These are phyloP conservation scores for Idris sp. DNA, from an alignment of 1,140 invertebrate species.

Conservation along the genomic window DNA sequence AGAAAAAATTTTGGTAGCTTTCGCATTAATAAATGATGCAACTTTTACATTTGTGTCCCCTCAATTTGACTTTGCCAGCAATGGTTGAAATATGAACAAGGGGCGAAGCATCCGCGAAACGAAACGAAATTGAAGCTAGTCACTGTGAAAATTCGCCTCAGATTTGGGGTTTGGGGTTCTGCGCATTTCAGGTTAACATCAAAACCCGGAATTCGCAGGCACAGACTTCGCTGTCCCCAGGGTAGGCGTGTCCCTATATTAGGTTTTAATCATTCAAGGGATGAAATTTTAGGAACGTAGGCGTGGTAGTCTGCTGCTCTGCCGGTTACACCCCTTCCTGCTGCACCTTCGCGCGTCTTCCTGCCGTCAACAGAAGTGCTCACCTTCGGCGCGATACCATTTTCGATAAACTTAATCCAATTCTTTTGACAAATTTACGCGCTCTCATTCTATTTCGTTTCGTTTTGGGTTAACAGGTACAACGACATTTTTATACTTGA, in stretches of 20 bases:
- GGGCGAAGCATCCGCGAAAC: constrained; percentile 39
- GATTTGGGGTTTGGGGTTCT: constrained; percentile 59
- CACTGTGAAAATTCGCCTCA: constrained; percentile 67
- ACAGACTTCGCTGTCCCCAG: constrained; percentile 49
- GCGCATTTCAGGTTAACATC: constrained; percentile 28
- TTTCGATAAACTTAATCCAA: constrained; percentile 52
- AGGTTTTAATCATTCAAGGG: constrained; percentile 78
- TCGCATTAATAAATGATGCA: constrained; percentile 13
- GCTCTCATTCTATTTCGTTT: constrained; percentile 35
- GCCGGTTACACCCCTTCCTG: constrained; percentile 75
- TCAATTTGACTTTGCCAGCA: constrained; percentile 18
- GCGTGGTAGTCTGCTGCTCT: constrained; percentile 77
- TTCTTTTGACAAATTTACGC: constrained; percentile 49
- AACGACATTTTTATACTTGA: constrained; percentile 11
- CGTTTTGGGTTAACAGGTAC: constrained; percentile 11
- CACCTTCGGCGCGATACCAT: constrained; percentile 45
- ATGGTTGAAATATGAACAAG: constrained; percentile 45
- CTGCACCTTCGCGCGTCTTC: constrained; percentile 63
- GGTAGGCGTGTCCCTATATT: constrained; percentile 77
- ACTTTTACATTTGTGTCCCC: constrained; percentile 2
- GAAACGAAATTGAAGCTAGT: constrained; percentile 69
- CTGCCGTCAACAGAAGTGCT: constrained; percentile 33
- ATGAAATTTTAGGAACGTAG: constrained; percentile 75
- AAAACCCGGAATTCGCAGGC: constrained; percentile 28
- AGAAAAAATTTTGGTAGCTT: too few species aligned